These are phyloP conservation scores for Callionymus lyra DNA, from an alignment of 2,113 vertebrate genomes.

Conservation along the genomic window DNA sequence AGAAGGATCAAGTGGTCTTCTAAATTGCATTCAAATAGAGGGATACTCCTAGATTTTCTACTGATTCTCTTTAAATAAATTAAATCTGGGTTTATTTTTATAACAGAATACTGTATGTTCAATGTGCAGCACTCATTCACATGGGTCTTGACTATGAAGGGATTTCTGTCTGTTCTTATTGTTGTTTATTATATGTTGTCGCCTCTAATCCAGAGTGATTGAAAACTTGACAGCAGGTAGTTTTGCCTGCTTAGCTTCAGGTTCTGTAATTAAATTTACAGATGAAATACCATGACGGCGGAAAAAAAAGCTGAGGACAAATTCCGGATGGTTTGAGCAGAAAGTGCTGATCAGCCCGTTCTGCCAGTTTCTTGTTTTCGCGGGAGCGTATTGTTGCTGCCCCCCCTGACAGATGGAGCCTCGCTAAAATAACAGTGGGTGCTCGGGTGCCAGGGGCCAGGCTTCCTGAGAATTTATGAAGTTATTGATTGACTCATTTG, in stretches of 20 bases:
- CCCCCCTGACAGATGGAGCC: constrained; percentile 42
- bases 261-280: constrained; percentile 66
- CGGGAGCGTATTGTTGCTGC: constrained; percentile 40
- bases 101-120: no score
- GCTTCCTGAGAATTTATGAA: constrained; percentile 66
- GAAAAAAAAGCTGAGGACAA: constrained; percentile 41
- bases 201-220: constrained; percentile 39
- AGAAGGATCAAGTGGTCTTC: no score
- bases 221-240: constrained; percentile 56
- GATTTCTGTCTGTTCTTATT: not conserved
- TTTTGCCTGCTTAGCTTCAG: constrained; percentile 39
- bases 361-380: constrained; percentile 21
- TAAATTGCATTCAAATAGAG: no score
- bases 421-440: constrained; percentile 41
- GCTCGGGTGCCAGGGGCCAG: constrained; percentile 25
- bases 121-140: no score
- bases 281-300: constrained; percentile 61
- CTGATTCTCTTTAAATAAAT: no score
- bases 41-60: no score
- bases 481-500: constrained; percentile 63
- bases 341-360: constrained; percentile 62
- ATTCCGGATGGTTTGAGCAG: constrained; percentile 23
- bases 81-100: no score
- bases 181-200: constrained; percentile 40
- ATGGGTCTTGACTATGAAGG: no score